These are phyloP conservation scores for Acanthosepion lycidas DNA, from an alignment of 2,888 invertebrate species.

Conservation along the genomic window DNA sequence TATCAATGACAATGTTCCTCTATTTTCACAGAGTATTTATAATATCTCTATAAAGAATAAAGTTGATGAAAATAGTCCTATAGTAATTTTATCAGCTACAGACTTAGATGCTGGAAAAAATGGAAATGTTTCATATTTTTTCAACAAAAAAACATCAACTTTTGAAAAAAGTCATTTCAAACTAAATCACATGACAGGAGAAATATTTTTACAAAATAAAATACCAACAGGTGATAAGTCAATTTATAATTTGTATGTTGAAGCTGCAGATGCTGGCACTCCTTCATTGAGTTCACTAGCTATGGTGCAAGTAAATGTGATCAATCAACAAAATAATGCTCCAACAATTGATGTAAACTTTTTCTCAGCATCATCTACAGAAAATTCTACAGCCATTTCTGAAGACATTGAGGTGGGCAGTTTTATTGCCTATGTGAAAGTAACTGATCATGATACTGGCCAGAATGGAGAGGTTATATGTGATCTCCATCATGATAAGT, in stretches of 20 bases:
- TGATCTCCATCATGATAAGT: conserved; percentile 33
- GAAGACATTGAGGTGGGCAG: not conserved
- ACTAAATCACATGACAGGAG: not conserved
- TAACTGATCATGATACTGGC: conserved; percentile 33
- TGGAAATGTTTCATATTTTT: not conserved
- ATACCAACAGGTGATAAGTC: not conserved
- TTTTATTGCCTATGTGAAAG: conserved; percentile 14
- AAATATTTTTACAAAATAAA: not conserved
- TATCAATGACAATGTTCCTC: not conserved
- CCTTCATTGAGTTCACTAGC: not conserved
- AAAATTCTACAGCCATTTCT: not conserved
- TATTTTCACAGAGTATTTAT: not conserved
- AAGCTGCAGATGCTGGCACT: not conserved
- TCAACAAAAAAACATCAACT: not conserved
- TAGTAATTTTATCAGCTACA: not conserved
- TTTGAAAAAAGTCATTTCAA: not conserved
- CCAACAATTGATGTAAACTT: not conserved
- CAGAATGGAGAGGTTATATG: conserved; percentile 13
- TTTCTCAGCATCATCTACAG: not conserved
- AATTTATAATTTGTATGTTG: not conserved
- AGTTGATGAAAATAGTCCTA: not conserved
- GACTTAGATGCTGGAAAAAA: not conserved
- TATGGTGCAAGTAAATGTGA: not conserved
- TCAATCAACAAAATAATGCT: conserved; percentile 7
- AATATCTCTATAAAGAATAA: not conserved